Conservation (phyloP, 2,113 vertebrate genomes). For the Sturnus vulgaris region DNA sequence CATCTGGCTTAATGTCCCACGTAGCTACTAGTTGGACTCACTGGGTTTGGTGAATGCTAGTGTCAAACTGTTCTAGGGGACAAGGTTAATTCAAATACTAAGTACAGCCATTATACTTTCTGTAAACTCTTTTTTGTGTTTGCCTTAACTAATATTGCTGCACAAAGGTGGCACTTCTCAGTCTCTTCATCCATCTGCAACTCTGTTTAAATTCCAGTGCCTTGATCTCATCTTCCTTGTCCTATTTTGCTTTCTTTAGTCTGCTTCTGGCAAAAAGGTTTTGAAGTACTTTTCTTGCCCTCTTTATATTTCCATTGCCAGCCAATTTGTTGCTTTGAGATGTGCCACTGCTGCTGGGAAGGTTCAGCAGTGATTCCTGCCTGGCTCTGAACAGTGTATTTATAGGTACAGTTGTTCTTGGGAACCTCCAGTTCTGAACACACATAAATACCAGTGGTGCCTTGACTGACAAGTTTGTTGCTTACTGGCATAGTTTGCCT, state of each 20-base stretch:
- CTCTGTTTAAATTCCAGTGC: background rate
- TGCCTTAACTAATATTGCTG: background rate
- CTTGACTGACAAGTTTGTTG: background rate
- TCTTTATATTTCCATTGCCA: background rate
- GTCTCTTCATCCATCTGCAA: background rate
- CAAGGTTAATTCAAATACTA: background rate
- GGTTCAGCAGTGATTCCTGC: background rate
- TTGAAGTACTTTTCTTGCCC: background rate
- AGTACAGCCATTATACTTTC: background rate
- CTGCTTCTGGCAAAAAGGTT: background rate
- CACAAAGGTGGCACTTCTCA: background rate
- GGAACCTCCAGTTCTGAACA: background rate
- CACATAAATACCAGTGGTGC: background rate
- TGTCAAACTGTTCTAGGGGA: background rate
- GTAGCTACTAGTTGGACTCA: background rate
- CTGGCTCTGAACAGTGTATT: background rate
- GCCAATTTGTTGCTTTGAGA: background rate
- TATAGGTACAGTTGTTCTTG: background rate
- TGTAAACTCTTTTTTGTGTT: background rate
- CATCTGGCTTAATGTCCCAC: rapidly evolving
- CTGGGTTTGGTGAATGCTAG: background rate
- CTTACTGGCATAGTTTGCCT: background rate
- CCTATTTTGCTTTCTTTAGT: background rate
- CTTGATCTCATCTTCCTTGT: background rate
- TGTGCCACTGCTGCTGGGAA: background rate